Base-by-base conservation (phyloP, 2,888 invertebrate genomes). In the Periphyllus acericola region DNA sequence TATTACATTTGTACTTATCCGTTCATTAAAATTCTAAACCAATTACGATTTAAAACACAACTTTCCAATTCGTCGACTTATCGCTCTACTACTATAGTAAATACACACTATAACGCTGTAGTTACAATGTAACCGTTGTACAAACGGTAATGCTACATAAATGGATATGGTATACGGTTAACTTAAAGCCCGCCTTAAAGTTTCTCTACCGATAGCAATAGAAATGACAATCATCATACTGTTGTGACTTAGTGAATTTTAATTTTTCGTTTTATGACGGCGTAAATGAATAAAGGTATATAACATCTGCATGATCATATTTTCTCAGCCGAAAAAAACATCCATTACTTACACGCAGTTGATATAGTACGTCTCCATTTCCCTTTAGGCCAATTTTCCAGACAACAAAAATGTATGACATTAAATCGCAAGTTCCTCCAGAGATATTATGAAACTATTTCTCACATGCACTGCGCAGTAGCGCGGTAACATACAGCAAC, bases 281-380 rank as follows among this genome's bases (percentile, higher is more conserved):
- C 52, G 72, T 83, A 72, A 72, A 83, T 52, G 72, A 83, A 72
- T 72, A 72, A 83, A 71, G 46, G 71, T 82, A n/a, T n/a, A n/a
- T n/a, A 82, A 72, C 72, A 72, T 55, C 72, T 72, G 72, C 72
- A 83, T 55, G 52, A 72, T 71, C n/a, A n/a, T 71, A 71, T 71
- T 82, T 52, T 34, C 34, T 72, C 82, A 72, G 71, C 34, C 19
- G 72, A 83, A n/a, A 83, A n/a, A 83, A 83, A 83, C n/a, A 25
- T 83, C 82, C 72, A 72, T 55, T 83, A 72, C 8, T 25, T 32
- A 5, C 3, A 21, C n/a, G n/a, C 25, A 75, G 25, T 66, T 66
- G 6, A 25, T 4, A 3, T n/a, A 40, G 6, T 52, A 34, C 9
- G 17, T 46, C 72, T 34, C 52, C n/a, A 29, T 46, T 40, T 21